Percentiles rank a stretch among this genome's conserved stretches.
phyloP scores from a whole-genome alignment of 2,113 vertebrate species.

The Strigops habroptila region DNA sequence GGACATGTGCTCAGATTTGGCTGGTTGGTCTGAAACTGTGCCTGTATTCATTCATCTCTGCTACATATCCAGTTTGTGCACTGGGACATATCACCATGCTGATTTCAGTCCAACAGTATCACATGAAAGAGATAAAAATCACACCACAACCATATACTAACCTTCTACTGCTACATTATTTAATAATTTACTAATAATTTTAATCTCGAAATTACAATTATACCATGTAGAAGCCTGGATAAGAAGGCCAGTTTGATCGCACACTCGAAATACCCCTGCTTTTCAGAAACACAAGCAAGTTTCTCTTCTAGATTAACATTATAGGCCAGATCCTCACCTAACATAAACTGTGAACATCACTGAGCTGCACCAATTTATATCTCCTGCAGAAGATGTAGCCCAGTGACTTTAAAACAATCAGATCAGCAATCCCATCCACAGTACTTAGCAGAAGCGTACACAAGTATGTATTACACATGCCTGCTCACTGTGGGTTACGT shows the following conservation, averaged over 20 bases:
- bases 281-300: constrained; percentile 39
- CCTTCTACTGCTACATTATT: constrained; percentile 24
- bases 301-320: neutral
- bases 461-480: neutral
- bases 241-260: constrained; percentile 19
- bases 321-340: neutral
- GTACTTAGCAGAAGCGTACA: neutral
- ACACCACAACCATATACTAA: constrained; percentile 3
- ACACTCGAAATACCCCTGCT: constrained; percentile 18
- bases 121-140: neutral
- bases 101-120: neutral
- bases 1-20: constrained; percentile 32
- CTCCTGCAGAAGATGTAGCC: neutral
- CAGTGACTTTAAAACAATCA: constrained; percentile 35
- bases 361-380: neutral
- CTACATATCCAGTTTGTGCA: neutral
- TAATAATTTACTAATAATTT: constrained; percentile 54
- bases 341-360: neutral
- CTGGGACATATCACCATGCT: neutral
- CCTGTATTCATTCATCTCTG: neutral
- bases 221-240: neutral
- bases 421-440: neutral
- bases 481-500: neutral
- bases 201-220: constrained; percentile 22
- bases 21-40: neutral